phyloP scores from a whole-genome alignment of 2,113 vertebrate genomes.

The Meles meles region DNA sequence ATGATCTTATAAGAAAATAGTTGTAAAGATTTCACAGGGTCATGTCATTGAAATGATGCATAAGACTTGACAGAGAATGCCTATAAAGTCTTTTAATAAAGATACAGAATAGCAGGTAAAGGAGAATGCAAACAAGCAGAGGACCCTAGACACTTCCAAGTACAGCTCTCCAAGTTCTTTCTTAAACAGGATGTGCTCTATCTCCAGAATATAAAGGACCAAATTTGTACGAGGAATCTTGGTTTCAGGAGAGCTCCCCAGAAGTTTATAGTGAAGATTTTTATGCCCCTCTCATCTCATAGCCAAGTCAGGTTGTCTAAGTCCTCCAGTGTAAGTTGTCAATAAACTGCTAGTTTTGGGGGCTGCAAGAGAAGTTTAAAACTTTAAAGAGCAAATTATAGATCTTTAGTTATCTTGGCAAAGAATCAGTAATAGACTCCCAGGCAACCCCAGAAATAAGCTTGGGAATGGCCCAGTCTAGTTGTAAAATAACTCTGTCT shows the following conservation, averaged over 20 bases:
- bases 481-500: neutral
- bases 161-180: neutral
- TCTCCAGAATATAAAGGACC: neutral
- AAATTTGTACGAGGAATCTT: neutral
- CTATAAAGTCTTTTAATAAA: neutral
- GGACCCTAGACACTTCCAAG: neutral
- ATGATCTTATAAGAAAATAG: neutral
- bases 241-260: neutral
- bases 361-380: neutral
- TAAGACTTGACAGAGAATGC: neutral
- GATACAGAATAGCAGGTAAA: neutral
- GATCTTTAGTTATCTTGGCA: neutral
- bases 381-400: slow-evolving; percentile 17
- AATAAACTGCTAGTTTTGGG: neutral
- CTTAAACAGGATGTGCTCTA: neutral
- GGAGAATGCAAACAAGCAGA: neutral
- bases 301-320: neutral
- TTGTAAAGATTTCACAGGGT: neutral
- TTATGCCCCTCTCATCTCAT: neutral
- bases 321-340: neutral
- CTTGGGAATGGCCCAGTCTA: neutral
- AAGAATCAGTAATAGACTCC: neutral
- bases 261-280: neutral
- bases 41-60: neutral
- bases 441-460: neutral